Conservation (phyloP, 2,113 vertebrate species). For the Carassius auratus region DNA sequence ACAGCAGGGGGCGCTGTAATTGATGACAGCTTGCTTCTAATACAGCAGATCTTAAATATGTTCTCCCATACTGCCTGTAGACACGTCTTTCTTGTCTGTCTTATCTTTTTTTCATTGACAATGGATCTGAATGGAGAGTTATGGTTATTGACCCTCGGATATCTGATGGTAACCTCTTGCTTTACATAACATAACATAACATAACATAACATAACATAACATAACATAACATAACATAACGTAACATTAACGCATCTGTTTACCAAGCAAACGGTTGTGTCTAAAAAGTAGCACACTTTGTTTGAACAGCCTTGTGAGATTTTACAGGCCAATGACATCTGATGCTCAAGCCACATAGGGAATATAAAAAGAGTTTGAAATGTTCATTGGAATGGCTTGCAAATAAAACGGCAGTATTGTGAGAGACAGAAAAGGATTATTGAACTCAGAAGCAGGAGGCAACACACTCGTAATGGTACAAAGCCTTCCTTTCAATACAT, state of each 20-base stretch:
- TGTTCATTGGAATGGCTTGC: not conserved
- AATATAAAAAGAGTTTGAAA: constrained; percentile 30
- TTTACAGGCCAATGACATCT: constrained; percentile 10
- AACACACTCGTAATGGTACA: not conserved
- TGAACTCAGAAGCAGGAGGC: not conserved
- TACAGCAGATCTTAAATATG: constrained; percentile 52
- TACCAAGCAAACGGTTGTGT: constrained; percentile 8
- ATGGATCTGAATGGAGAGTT: not conserved
- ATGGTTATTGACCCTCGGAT: not conserved
- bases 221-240: not conserved
- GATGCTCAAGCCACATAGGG: constrained; percentile 1
- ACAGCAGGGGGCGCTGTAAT: constrained; percentile 54
- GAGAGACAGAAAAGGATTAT: not conserved
- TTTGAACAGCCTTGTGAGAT: constrained; percentile 34
- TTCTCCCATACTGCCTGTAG: constrained; percentile 33
- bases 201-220: not conserved
- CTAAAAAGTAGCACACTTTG: constrained; percentile 30
- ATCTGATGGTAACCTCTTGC: not conserved
- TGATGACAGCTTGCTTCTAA: constrained; percentile 59
- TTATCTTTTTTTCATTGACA: not conserved
- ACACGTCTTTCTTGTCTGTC: not conserved
- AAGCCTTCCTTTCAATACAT: not conserved
- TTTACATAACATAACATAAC: no score
- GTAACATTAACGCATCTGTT: not conserved
- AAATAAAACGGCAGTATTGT: not conserved